Percentiles rank a stretch among this genome's conserved stretches.
Conservation (phyloP, 1,140 invertebrate genomes). For the Papilio dardanus region DNA sequence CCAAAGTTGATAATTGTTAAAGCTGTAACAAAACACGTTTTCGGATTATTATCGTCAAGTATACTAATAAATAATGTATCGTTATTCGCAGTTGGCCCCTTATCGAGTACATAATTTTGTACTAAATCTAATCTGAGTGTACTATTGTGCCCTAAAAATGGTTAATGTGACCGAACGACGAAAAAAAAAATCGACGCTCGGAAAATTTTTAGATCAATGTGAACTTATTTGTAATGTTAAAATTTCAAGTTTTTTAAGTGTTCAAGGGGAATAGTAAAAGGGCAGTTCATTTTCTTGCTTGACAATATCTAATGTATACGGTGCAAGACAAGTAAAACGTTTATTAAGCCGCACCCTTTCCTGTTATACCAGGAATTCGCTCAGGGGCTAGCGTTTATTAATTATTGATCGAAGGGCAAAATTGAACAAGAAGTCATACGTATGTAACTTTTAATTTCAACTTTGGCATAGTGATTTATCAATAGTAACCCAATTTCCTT, state of each 20-base stretch:
- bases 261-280: constrained; percentile 41
- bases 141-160: constrained; percentile 72
- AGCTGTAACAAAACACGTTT: constrained; percentile 46
- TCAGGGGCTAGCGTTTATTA: constrained; percentile 11
- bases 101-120: constrained; percentile 44
- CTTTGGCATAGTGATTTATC: background rate
- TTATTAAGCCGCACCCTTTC: constrained; percentile 25
- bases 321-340: constrained; percentile 20
- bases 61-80: constrained; percentile 57
- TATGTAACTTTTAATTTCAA: background rate
- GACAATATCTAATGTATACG: constrained; percentile 28
- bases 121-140: constrained; percentile 44
- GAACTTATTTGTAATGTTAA: constrained; percentile 53
- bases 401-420: background rate
- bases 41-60: constrained; percentile 40
- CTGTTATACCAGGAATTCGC: constrained; percentile 33
- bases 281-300: constrained; percentile 40
- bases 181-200: constrained; percentile 44
- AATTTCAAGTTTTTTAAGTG: constrained; percentile 51
- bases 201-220: constrained; percentile 53
- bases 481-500: background rate
- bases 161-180: constrained; percentile 46
- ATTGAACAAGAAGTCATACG: background rate
- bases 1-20: constrained; percentile 48
- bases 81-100: constrained; percentile 40